A percentile compares a stretch with the other conserved stretches of the same genome.
Conservation (phyloP, 1,140 invertebrate species). For the Drosophila pallidifrons region DNA sequence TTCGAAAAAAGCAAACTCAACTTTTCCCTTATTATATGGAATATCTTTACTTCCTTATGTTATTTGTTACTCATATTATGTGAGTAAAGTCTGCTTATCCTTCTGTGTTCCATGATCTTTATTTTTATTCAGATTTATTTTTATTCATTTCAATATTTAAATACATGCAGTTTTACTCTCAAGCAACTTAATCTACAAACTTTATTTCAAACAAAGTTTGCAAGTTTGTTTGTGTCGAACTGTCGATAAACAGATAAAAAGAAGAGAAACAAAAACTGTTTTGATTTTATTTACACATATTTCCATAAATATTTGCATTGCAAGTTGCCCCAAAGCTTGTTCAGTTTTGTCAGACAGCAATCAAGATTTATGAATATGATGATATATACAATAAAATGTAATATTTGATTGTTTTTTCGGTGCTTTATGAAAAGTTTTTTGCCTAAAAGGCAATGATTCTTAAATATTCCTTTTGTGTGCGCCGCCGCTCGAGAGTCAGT, state of each 20-base stretch:
- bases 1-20: too few relatives aligned
- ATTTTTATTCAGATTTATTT: too few relatives aligned
- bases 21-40: too few relatives aligned
- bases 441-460: constrained; percentile 27
- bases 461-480: constrained; percentile 35
- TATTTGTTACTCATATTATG: too few relatives aligned
- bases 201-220: background rate
- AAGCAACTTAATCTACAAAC: background rate
- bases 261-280: background rate
- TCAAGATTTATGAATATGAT: constrained; percentile 42
- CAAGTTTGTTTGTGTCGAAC: constrained; percentile 1
- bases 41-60: too few relatives aligned
- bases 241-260: constrained; percentile 8
- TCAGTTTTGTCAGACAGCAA: constrained; percentile 20
- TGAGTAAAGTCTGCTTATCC: too few relatives aligned
- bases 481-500: background rate
- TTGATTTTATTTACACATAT: constrained; percentile 10
- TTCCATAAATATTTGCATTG: constrained; percentile 10
- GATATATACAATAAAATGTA: constrained; percentile 27
- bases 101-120: too few relatives aligned
- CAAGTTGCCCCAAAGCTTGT: constrained; percentile 2
- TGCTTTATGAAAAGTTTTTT: constrained; percentile 30
- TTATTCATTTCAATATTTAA: too few relatives aligned
- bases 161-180: too few relatives aligned
- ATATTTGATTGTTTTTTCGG: constrained; percentile 22